Evolutionary conservation across 1,140 invertebrate species (phyloP).

Genomic region (Lordiphosa stackelbergi): DNA sequence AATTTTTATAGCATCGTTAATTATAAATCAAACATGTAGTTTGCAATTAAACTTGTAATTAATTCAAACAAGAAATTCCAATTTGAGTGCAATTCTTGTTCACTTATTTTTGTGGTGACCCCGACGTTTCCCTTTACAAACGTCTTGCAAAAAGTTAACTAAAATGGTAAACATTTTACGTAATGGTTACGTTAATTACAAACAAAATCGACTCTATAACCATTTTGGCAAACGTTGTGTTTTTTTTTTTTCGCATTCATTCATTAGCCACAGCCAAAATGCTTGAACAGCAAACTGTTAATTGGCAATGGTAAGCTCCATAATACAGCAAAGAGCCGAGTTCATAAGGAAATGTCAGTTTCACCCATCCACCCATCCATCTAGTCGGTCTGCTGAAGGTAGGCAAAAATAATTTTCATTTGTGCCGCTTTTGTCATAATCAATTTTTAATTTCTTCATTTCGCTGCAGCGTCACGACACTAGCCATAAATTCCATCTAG

Average conservation of each 20-base stretch:
- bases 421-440: conserved; percentile 68
- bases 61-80: too few relatives aligned
- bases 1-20: too few relatives aligned
- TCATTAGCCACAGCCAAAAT: conserved; percentile 14
- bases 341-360: conserved; percentile 36
- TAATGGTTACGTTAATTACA: conserved; percentile 28
- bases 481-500: conserved; percentile 66
- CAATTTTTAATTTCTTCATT: conserved; percentile 76
- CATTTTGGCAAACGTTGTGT: conserved; percentile 28
- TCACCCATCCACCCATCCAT: too few relatives aligned
- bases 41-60: too few relatives aligned
- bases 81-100: too few relatives aligned
- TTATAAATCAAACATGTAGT: too few relatives aligned
- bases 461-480: conserved; percentile 46
- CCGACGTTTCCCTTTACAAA: conserved; percentile 6
- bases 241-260: conserved; percentile 4
- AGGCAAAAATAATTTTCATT: conserved; percentile 57
- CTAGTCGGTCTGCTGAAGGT: not conserved
- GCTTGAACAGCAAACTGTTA: conserved; percentile 18
- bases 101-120: conserved; percentile 4
- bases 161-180: conserved; percentile 40
- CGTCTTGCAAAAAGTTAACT: conserved; percentile 7
- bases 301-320: conserved; percentile 29
- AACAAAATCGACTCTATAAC: conserved; percentile 35
- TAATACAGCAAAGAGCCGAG: conserved; percentile 6